Conservation (phyloP, 2,113 vertebrate genomes). For the Phaethon lepturus region DNA sequence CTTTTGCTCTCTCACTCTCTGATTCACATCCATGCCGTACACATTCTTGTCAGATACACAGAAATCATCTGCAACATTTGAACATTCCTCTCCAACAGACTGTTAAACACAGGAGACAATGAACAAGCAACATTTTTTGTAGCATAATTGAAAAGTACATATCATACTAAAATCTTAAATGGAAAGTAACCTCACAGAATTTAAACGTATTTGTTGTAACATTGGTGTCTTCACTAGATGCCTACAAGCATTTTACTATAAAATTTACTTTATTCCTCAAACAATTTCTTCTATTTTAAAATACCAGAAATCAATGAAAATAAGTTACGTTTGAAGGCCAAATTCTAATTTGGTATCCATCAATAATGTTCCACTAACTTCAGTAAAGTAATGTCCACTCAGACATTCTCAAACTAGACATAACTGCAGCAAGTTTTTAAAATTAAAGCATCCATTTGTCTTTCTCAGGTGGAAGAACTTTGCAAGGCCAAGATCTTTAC, state of each 20-base stretch:
- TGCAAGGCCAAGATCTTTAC: neutral
- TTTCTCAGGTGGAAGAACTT: neutral
- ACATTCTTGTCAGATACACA: constrained; percentile 57
- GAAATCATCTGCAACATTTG: constrained; percentile 42
- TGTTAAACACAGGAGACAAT: constrained; percentile 61
- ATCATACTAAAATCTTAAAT: neutral
- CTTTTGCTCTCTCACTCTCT: constrained; percentile 25
- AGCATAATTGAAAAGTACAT: neutral
- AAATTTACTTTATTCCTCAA: neutral
- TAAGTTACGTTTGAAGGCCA: neutral
- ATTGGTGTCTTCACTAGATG: neutral
- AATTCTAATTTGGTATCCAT: neutral
- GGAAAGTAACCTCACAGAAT: neutral
- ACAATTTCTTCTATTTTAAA: neutral
- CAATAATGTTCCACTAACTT: neutral
- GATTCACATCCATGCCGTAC: constrained; percentile 53
- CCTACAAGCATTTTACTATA: neutral
- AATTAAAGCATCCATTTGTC: neutral
- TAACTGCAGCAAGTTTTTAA: neutral
- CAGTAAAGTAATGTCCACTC: neutral
- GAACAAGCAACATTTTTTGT: neutral
- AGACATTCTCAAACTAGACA: neutral
- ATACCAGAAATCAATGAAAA: neutral
- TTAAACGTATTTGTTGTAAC: neutral
- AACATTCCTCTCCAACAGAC: constrained; percentile 73